Evolutionary conservation across 2,113 vertebrate species (phyloP), one percentile per base, ranked within the genome.

Genomic region (Cottus gobio): DNA sequence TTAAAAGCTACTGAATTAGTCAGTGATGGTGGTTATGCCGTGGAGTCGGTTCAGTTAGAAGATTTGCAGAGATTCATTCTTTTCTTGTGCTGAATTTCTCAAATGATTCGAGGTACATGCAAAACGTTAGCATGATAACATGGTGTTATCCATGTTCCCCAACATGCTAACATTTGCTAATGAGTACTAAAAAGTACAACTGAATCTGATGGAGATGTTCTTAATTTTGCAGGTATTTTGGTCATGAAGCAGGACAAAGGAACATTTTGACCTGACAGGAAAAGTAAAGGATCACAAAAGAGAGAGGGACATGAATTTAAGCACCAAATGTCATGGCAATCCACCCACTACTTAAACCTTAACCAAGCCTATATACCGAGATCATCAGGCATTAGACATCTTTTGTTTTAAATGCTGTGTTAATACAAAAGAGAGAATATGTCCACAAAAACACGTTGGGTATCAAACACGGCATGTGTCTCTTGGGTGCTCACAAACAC

Each of bases 401-500:
- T 26, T 62, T 24, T 34, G 5, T 36, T 50, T 22, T 73, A 10
- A 39, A 70, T 22, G n/a, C 22, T 64, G 0, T 24, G 54, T 62
- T 67, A 0, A 64, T 15, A 57, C 31, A 2, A 37, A 15, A 71
- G 9, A 34, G 28, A 74, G 39, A 60, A 48, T 74, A 46, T 62
- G 42, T 70, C 54, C 30, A 68, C 44, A 52, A 66, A 65, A 52
- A 22, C 46, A 30, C 50, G 52, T 56, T 61, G 75, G 22, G 34
- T 57, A 26, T 31, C 37, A 58, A 52, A 80, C 57, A 31, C 2
- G 42, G 24, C 22, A n/a, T 50, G 24, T 66, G 62, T 68, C 4
- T 69, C 56, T 52, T 7, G 54, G 63, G 16, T 63, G 36, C 28
- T 74, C 77, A 71, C 26, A 77, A 80, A 80, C 44, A 37, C 36